These are phyloP conservation scores for Orthonyx spaldingii DNA, from an alignment of 2,113 vertebrate species.

Conservation along the genomic window DNA sequence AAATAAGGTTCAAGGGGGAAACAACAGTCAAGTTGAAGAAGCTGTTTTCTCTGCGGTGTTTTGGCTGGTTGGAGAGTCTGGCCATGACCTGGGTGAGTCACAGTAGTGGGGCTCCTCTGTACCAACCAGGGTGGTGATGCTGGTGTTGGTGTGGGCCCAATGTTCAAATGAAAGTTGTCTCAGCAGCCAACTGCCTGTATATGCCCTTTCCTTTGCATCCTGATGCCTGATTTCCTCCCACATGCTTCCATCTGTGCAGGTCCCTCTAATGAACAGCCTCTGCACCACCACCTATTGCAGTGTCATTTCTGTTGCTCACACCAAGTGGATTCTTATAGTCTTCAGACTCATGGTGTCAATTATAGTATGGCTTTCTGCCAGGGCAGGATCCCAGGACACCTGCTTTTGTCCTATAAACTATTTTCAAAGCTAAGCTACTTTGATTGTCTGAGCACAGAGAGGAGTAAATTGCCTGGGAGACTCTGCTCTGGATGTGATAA, in stretches of 20 bases:
- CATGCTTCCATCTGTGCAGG: background rate
- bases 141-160: background rate
- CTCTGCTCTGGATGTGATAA: background rate
- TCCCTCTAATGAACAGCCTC: background rate
- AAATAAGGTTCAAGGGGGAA: background rate
- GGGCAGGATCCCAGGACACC: background rate
- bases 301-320: background rate
- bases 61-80: background rate
- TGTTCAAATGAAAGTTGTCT: background rate
- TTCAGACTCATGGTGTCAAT: background rate
- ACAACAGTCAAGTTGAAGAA: background rate
- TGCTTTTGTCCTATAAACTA: background rate
- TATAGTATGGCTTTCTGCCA: background rate
- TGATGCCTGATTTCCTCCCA: background rate
- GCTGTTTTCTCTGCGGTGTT: background rate
- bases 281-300: background rate
- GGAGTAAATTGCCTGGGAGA: background rate
- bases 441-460: background rate
- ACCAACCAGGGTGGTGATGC: background rate
- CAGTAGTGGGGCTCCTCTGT: background rate
- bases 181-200: background rate
- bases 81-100: background rate
- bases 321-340: background rate
- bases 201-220: background rate
- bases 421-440: slow-evolving; percentile 10